Conservation (phyloP, 2,113 vertebrate genomes). For the Peucedramus taeniatus region DNA sequence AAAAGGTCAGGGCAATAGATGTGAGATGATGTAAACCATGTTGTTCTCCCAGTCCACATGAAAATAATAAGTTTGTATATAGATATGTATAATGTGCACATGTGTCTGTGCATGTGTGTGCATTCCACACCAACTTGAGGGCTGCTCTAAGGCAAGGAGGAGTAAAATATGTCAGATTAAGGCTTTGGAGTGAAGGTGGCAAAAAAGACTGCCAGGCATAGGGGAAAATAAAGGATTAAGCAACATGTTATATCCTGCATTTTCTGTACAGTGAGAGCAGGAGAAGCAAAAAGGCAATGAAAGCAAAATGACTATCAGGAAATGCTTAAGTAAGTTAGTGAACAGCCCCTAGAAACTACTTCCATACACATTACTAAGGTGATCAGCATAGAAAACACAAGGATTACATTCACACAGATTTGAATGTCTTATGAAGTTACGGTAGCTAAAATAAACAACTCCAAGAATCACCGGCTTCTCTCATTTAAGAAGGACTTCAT, state of each 20-base stretch:
- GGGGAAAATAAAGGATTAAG: not conserved
- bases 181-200: not conserved
- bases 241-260: not conserved
- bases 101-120: accelerated
- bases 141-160: not conserved
- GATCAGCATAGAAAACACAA: not conserved
- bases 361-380: not conserved
- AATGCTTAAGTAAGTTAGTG: not conserved
- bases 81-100: accelerated
- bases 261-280: not conserved
- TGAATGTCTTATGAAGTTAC: not conserved
- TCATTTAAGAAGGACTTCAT: not conserved
- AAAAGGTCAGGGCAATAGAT: not conserved
- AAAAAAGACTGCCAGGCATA: not conserved
- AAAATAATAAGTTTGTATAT: not conserved
- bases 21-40: not conserved
- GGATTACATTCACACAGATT: not conserved
- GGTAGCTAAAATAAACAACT: not conserved
- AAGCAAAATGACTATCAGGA: not conserved
- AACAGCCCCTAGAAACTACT: not conserved
- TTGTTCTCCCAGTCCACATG: not conserved
- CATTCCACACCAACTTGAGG: not conserved
- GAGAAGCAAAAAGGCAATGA: not conserved
- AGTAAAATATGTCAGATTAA: not conserved
- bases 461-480: not conserved